These are phyloP conservation scores for Apotomis betuletana DNA, from an alignment of 2,888 invertebrate genomes.

Conservation along the genomic window DNA sequence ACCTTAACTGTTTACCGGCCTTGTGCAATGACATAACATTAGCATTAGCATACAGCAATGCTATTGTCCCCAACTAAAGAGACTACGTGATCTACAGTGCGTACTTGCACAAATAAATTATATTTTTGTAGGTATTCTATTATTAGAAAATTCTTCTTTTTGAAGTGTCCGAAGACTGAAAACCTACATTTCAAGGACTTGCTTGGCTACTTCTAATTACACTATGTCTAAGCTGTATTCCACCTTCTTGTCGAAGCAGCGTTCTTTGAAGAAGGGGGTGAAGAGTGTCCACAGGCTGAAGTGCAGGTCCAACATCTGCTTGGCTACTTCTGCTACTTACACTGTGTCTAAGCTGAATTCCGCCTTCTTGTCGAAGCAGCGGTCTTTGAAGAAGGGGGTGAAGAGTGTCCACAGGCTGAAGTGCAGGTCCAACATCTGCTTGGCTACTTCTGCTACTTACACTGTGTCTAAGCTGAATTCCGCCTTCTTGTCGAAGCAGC, in stretches of 20 bases:
- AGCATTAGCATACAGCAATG: too few species aligned
- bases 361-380: constrained; percentile 75
- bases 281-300: constrained; percentile 87
- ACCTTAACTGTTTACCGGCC: too few species aligned
- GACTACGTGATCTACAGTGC: too few species aligned
- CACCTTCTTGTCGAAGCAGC: too few species aligned
- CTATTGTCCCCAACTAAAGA: too few species aligned
- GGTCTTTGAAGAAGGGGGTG: constrained; percentile 84
- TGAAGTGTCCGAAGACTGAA: too few species aligned
- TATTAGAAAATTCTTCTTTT: constrained; percentile 53
- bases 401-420: constrained; percentile 87
- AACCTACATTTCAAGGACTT: too few species aligned
- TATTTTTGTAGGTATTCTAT: too few species aligned
- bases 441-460: constrained; percentile 77
- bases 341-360: constrained; percentile 69
- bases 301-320: constrained; percentile 87
- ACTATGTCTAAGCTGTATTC: too few species aligned
- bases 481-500: constrained; percentile 87
- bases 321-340: constrained; percentile 86
- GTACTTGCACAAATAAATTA: too few species aligned
- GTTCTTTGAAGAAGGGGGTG: constrained; percentile 85
- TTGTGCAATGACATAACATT: too few species aligned
- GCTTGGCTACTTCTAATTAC: too few species aligned
- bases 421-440: constrained; percentile 88
- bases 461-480: constrained; percentile 53